Conservation (phyloP, 2,888 invertebrate species). For the Dascillus cervinus region DNA sequence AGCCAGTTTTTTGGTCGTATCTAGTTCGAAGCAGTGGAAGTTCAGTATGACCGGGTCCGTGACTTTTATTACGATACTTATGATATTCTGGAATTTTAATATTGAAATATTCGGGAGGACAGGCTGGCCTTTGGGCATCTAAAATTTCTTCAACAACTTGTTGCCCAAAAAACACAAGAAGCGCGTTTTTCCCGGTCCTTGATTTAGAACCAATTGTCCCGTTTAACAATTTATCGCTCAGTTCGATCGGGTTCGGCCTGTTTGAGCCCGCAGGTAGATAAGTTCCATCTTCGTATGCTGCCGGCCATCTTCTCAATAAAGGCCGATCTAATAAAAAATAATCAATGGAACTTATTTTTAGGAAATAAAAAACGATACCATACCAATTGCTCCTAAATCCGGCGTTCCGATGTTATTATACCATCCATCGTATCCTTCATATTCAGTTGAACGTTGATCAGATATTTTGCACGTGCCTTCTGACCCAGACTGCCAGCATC, state of each 20-base stretch:
- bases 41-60: conserved; percentile 33
- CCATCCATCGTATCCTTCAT: conserved; percentile 41
- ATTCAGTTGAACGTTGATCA: conserved; percentile 25
- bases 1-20: conserved; percentile 48
- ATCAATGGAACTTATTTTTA: not conserved
- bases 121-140: conserved; percentile 52
- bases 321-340: conserved; percentile 41
- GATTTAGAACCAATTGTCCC: conserved; percentile 41
- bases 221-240: conserved; percentile 45
- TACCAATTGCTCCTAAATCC: conserved; percentile 39
- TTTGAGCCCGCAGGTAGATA: conserved; percentile 45
- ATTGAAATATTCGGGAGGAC: conserved; percentile 54
- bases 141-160: conserved; percentile 56
- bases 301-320: conserved; percentile 46
- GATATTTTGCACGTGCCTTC: conserved; percentile 1
- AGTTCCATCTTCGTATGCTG: conserved; percentile 50
- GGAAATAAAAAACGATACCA: not conserved
- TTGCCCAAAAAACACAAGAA: conserved; percentile 55
- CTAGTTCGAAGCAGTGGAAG: conserved; percentile 50
- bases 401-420: conserved; percentile 39
- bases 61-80: conserved; percentile 28
- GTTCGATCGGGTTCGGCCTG: conserved; percentile 46
- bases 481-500: conserved; percentile 8
- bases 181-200: conserved; percentile 46
- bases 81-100: conserved; percentile 46